These are phyloP conservation scores for Rhorus exstirpatorius DNA, from an alignment of 2,888 invertebrate genomes.

Conservation along the genomic window DNA sequence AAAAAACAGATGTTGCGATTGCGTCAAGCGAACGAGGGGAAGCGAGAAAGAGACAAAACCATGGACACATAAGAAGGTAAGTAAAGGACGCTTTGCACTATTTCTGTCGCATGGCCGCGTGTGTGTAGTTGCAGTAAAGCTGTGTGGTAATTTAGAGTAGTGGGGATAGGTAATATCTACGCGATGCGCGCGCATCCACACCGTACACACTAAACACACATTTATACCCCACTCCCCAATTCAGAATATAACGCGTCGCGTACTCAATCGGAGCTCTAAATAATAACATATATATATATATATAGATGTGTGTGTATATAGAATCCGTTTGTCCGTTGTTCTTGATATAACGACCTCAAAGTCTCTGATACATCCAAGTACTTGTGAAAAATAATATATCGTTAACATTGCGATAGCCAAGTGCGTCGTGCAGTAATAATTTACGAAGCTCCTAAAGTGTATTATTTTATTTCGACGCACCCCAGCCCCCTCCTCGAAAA, in stretches of 20 bases:
- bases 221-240: no score
- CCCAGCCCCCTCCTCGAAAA: conserved; percentile 8
- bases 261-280: no score
- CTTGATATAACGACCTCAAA: conserved; percentile 18
- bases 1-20: not conserved
- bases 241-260: no score
- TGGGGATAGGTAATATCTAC: not conserved
- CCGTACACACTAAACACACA: no score
- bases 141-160: not conserved
- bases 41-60: no score
- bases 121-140: no score
- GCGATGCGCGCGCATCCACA: no score
- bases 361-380: conserved; percentile 3
- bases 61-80: not conserved
- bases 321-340: conserved; percentile 10
- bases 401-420: no score
- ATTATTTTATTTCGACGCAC: conserved; percentile 10
- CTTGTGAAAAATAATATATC: not conserved
- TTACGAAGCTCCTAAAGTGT: not conserved
- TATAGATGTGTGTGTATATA: not conserved
- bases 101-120: no score
- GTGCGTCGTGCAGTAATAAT: conserved; percentile 2
- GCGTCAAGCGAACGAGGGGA: not conserved
- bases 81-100: conserved; percentile 6
- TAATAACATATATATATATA: not conserved